Evolutionary conservation across 2,113 vertebrate genomes (phyloP), one percentile per base, ranked within the genome.

Genomic region (Daubentonia madagascariensis): DNA sequence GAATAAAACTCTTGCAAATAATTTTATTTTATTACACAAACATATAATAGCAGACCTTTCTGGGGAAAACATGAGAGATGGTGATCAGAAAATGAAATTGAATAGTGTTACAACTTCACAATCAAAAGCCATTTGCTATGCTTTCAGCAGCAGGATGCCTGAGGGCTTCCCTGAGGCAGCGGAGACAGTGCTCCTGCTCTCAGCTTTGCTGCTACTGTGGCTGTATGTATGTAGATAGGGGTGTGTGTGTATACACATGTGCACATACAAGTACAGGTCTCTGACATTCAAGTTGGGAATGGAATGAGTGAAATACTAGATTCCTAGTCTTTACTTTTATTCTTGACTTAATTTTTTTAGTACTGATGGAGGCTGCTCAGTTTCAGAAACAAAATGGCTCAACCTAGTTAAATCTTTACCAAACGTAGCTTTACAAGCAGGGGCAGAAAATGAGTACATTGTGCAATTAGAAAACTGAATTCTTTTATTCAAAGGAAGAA

Each of bases 401-500:
- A 9, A 32, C 8, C 23, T 73, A 61, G 6, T 25, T 37, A 88
- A 73, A 40, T 45, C 40, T 54, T 91, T 93, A 78, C 30, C 48
- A 50, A 65, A 70, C 9, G 1, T 3, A 81, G 40, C 45, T 65
- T 87, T 67, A 52, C 25, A 50, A 28, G 22, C 50, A 85, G 52
- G 17, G 40, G 8, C 30, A 70, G 50, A 79, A 67, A 13, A 50
- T 6, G 25, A 65, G 35, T 1, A 22, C 2, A 43, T 30, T 2
- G 8, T 8, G 11, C 28, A 61, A 37, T 14, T 1, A 67, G 40
- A 78, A 43, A 94, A 45, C 28, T 30, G n/a, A 81, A 67, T 67
- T n/a, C 5, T 76, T 37, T 35, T 81, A 85, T 75, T 76, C 73
- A 50, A 78, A 80, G 57, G 75, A 88, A 78, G 68, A 57, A 96